Base-by-base conservation (phyloP, 1,140 invertebrate genomes). In the Lanistes nyassanus region DNA sequence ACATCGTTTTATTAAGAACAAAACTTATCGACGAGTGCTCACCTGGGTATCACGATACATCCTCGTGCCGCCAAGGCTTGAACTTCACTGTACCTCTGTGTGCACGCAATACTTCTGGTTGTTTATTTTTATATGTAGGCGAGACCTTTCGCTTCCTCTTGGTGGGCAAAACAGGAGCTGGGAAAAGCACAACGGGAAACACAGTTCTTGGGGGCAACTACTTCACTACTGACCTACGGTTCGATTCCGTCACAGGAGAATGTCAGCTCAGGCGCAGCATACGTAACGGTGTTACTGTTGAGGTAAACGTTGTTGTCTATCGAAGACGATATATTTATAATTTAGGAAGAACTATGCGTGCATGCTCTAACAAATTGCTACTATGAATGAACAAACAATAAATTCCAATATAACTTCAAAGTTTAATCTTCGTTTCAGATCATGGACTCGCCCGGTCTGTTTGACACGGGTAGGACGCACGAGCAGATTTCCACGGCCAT, bases 381-480 rank as follows among this genome's bases (percentile, higher is more conserved):
- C n/a, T n/a, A n/a, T n/a, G n/a, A n/a, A n/a, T n/a, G n/a, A n/a
- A n/a, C n/a, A n/a, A n/a, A n/a, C n/a, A n/a, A n/a, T n/a, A n/a
- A n/a, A n/a, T n/a, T n/a, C n/a, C n/a, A n/a, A n/a, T n/a, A n/a
- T n/a, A n/a, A n/a, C n/a, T n/a, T n/a, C n/a, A n/a, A n/a, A n/a
- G n/a, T 51, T 73, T 34, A 64, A 26, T 39, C 29, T 42, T 37
- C 23, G 11, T 47, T 64, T 29, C 58, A 67, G 36, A 66, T 81
- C 11, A 74, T 79, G 16, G 80, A 80, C 55, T 77, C 66, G 21
- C 76, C 72, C 16, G 78, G 78, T 16, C 31, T 75, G 26, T 79
- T 76, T 39, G 75, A 79, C 58, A 79, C 71, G 0, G 29, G 62
- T n/a, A 65, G 39, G 26, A 51, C 66, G 6, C 68, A 79, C 26